A percentile compares a stretch with the other conserved stretches of the same genome.
These are phyloP conservation scores for Clostera curtula DNA, from an alignment of 2,888 invertebrate genomes.

Conservation along the genomic window DNA sequence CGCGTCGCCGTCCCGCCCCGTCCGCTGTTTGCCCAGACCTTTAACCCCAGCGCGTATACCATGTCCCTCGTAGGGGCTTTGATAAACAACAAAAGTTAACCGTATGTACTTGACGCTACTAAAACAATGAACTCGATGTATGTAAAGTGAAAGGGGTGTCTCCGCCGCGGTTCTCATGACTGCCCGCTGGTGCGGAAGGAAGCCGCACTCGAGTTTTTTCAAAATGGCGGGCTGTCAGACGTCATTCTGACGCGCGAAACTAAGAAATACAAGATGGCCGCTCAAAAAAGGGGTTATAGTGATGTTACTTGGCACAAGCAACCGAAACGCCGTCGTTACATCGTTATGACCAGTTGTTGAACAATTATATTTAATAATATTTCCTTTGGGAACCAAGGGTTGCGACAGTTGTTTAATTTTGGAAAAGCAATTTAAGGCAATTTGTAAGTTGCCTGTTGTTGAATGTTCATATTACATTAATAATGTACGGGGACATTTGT, in stretches of 20 bases:
- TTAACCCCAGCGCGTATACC: too few species aligned
- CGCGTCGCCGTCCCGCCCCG: too few species aligned
- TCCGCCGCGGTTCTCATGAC: slow-evolving; percentile 61
- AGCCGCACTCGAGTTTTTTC: slow-evolving; percentile 70
- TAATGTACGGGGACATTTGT: too few species aligned
- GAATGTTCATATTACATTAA: too few species aligned
- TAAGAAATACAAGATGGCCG: slow-evolving; percentile 65
- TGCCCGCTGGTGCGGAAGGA: slow-evolving; percentile 69
- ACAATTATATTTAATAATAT: slow-evolving; percentile 4
- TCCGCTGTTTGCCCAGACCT: too few species aligned
- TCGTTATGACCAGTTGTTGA: slow-evolving; percentile 3
- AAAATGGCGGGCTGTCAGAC: slow-evolving; percentile 70
- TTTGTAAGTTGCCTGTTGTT: not conserved
- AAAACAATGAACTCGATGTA: slow-evolving; percentile 72
- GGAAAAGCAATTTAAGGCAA: not conserved
- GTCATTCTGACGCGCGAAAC: slow-evolving; percentile 56
- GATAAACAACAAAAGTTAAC: slow-evolving; percentile 60
- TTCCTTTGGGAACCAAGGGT: slow-evolving; percentile 1
- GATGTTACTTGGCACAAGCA: slow-evolving; percentile 31
- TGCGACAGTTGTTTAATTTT: slow-evolving; percentile 2
- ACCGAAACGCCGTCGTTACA: slow-evolving; percentile 13
- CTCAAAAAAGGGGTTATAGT: slow-evolving; percentile 44
- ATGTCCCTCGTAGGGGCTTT: too few species aligned
- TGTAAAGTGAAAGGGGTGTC: slow-evolving; percentile 69
- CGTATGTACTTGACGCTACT: slow-evolving; percentile 52